A percentile compares a stretch with the other conserved stretches of the same genome.
phyloP scores from a whole-genome alignment of 2,797 vertebrate genomes.

The Neosilurus mollespiculum region DNA sequence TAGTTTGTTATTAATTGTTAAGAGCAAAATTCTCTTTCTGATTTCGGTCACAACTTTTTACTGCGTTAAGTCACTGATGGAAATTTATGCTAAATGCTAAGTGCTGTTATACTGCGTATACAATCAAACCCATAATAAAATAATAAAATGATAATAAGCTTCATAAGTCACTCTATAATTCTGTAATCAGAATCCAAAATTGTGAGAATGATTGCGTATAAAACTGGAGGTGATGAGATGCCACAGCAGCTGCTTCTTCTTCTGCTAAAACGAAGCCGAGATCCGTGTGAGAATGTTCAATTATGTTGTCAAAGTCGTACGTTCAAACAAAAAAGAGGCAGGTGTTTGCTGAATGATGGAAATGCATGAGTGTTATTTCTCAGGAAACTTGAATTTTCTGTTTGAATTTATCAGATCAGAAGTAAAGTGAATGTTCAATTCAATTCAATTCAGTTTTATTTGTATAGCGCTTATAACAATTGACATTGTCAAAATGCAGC shows the following conservation, averaged over 20 bases:
- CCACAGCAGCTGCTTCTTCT: background rate
- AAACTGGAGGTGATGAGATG: background rate
- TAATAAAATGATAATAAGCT: background rate
- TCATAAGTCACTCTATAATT: background rate
- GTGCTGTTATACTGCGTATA: background rate
- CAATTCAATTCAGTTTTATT: too few species aligned
- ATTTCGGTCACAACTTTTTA: background rate
- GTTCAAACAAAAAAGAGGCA: background rate
- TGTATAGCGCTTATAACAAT: too few species aligned
- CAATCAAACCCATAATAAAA: background rate
- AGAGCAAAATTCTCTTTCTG: background rate
- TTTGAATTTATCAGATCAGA: background rate
- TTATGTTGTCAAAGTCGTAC: background rate
- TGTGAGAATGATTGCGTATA: background rate
- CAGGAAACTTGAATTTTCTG: background rate
- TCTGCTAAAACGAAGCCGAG: background rate
- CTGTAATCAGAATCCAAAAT: background rate
- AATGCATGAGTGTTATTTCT: background rate
- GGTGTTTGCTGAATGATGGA: background rate
- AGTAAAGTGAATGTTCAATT: background rate
- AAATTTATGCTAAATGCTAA: too few species aligned
- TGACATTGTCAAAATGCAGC: too few species aligned
- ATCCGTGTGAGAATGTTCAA: background rate
- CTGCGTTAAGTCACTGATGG: background rate
- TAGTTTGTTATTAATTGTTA: background rate